Percentiles rank a stretch among this genome's conserved stretches.
These are phyloP conservation scores for Acanthiza pusilla DNA, from an alignment of 2,797 vertebrate species.

Conservation along the genomic window DNA sequence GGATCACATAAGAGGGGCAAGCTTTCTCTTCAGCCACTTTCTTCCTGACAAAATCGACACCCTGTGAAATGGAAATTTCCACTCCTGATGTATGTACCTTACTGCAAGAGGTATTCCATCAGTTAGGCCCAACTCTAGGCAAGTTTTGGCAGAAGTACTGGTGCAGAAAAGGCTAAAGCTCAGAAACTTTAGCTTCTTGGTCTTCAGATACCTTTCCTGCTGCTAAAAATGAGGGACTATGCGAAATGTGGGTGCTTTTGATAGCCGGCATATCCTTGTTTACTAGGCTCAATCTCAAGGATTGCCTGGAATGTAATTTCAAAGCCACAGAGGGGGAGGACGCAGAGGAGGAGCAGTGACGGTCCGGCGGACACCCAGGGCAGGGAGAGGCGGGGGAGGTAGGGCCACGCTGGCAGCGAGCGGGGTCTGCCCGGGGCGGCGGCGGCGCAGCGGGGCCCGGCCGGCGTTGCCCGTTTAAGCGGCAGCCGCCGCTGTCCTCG, in stretches of 20 bases:
- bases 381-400: not conserved
- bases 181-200: not conserved
- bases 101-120: not conserved
- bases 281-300: not conserved
- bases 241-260: not conserved
- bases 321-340: not conserved
- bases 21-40: not conserved
- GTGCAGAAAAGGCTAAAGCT: not conserved
- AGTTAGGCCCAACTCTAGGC: not conserved
- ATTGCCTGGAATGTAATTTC: not conserved
- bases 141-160: not conserved
- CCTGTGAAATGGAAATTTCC: not conserved
- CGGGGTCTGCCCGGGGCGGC: not conserved
- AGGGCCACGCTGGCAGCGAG: not conserved
- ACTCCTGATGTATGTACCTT: accelerated
- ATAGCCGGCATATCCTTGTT: not conserved
- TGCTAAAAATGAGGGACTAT: not conserved
- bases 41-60: not conserved
- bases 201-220: not conserved
- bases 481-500: not conserved
- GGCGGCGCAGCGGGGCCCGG: no score
- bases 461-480: not conserved
- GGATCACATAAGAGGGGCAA: not conserved
- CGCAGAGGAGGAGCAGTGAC: not conserved
- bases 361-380: not conserved